Base-by-base conservation (phyloP, 2,113 vertebrate genomes). In the Mustela nigripes region DNA sequence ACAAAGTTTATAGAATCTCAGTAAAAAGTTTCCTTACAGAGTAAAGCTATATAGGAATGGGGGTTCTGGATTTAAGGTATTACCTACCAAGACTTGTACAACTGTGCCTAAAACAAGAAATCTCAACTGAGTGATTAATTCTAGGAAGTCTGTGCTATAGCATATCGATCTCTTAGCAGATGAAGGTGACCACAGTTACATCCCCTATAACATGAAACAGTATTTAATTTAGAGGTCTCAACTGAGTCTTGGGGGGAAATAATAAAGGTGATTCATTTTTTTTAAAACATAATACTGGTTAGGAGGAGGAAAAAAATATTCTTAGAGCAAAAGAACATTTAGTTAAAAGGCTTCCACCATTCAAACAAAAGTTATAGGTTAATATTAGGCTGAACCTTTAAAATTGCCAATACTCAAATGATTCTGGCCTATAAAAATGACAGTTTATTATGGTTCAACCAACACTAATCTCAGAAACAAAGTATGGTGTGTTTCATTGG, bases 151-250 rank as follows among this genome's bases (percentile, higher is more conserved):
- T 67, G 15, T 19, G 2, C 16, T 73, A 11, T 0, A 28, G 1
- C 7, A 33, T 39, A 42, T 21, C 22, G 45, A 79, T 71, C 21
- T 10, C 12, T 60, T 48, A 42, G 18, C n/a, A 65, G 15, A 11
- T 76, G 8, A 60, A 5, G 5, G 36, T 92, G 39, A 39, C 5
- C n/a, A 39, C 1, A 67, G 16, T 3, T 48, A 22, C 21, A 60
- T n/a, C 21, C 63, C 50, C 19, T 19, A 12, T 16, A 89, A 60
- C 19, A 94, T 42, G 42, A 89, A 79, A 79, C 1, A 31, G 11
- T 42, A 89, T 24, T 71, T 63, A 58, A 84, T 73, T 84, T 97
- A 36, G 45, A 96, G 1, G 89, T 69, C 58, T 65, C 73, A 78
- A 76, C 4, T 82, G 15, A 83, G 11, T 82, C 60, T 94, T 36